A percentile compares a stretch with the other conserved stretches of the same genome.
These are phyloP conservation scores for Rhinolophus sinicus DNA, from an alignment of 2,113 vertebrate genomes.

Conservation along the genomic window DNA sequence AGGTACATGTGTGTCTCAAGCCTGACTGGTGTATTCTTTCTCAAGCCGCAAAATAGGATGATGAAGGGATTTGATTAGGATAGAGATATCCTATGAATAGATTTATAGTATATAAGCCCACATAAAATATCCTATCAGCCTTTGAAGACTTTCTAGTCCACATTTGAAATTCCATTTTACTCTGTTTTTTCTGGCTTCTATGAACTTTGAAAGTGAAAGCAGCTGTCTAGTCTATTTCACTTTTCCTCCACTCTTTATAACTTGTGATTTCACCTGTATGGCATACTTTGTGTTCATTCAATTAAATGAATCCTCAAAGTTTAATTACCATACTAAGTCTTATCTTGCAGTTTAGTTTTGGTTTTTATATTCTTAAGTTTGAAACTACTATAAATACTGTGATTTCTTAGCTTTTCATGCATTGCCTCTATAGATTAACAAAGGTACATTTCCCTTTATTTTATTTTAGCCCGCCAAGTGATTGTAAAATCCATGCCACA, in stretches of 20 bases:
- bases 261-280: neutral
- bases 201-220: neutral
- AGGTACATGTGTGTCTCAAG: neutral
- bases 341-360: neutral
- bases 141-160: neutral
- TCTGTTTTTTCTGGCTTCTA: neutral
- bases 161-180: conserved; percentile 5
- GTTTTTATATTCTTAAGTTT: neutral
- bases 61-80: neutral
- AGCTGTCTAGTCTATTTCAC: neutral
- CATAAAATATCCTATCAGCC: neutral
- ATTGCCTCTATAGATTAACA: neutral
- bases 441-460: neutral
- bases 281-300: neutral
- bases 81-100: neutral
- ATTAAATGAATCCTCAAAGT: neutral
- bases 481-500: neutral
- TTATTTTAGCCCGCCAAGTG: neutral
- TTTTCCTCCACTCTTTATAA: neutral
- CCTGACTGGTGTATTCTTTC: neutral
- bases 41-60: neutral
- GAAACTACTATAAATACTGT: neutral
- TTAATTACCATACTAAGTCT: neutral
- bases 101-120: neutral
- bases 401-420: neutral